Evolutionary conservation across 2,113 vertebrate genomes (phyloP), one percentile per base, ranked within the genome.

Genomic region (Tenebrosternarchus preto): DNA sequence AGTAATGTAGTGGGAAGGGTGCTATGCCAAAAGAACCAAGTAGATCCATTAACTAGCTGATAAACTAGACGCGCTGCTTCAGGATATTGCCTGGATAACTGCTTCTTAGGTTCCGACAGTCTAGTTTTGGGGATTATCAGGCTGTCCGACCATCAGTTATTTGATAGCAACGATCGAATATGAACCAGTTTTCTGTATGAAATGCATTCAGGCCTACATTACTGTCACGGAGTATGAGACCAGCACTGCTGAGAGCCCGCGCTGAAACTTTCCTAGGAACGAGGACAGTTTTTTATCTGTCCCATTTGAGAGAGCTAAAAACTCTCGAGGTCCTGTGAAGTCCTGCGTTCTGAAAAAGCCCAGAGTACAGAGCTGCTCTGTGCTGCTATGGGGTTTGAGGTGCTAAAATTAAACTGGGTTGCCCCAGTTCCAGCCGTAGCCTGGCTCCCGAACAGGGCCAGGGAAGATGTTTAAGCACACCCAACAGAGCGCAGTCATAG

Each of bases 381-480:
- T 61, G 84, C 83, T 88, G 91, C 88, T 82, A 61, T 46, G 87
- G 89, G 88, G 86, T 86, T 84, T 83, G 87, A 81, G 85, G 82
- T 86, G 88, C 91, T 93, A 93, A 91, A 91, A 92, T 92, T 93
- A 92, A 92, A 92, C 87, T 64, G 61, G 84, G 61, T n/a, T 88
- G 92, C 78, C 92, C 92, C 88, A 94, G 80, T 89, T 94, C 86
- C 69, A 82, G 83, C 53, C 69, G 84, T 82, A 15, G 82, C 88
- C 80, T 85, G 88, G 85, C 86, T 91, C 84, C 84, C 83, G 85
- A 90, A 87, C 71, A 79, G 84, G 88, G 87, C 74, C 77, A 70
- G 69, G 82, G 56, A 70, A 80, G 81, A 72, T 66, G 68, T 61
- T 59, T 24, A 74, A 81, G 60, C 64, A 20, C 36, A 20, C 36